Evolutionary conservation across 2,888 invertebrate species (phyloP).

Genomic region (Tipula helvola): DNA sequence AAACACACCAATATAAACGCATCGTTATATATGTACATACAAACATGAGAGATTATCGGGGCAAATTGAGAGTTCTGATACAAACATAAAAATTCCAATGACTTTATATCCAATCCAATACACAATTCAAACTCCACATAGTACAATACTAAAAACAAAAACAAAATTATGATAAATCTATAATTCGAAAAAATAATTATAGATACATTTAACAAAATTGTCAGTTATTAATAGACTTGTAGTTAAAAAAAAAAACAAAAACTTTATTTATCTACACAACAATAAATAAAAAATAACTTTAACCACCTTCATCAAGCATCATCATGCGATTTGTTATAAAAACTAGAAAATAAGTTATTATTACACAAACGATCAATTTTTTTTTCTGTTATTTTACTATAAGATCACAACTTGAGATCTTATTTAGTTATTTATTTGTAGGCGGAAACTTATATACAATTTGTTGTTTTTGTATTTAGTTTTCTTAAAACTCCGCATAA

Average conservation of each 20-base stretch:
- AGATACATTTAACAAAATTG: constrained; percentile 10
- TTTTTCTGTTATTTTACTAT: background rate
- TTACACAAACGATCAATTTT: constrained; percentile 6
- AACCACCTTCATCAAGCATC: constrained; percentile 5
- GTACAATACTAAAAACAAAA: background rate
- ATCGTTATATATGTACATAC: no score
- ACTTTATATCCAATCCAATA: background rate
- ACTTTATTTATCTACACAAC: background rate
- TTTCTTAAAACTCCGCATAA: background rate
- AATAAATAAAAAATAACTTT: background rate
- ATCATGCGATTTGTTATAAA: constrained; percentile 9
- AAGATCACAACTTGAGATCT: constrained; percentile 10
- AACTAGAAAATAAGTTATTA: constrained; percentile 4
- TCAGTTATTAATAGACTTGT: constrained; percentile 11
- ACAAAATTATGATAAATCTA: constrained; percentile 6
- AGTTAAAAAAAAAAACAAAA: background rate
- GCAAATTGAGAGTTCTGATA: background rate
- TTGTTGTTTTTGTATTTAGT: background rate
- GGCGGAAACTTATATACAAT: background rate
- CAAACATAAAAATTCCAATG: background rate
- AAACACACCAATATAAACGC: background rate
- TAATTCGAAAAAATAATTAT: constrained; percentile 10
- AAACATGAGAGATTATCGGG: background rate
- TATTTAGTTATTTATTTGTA: constrained; percentile 9
- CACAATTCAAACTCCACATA: background rate